Conservation (phyloP, 1,140 invertebrate genomes). For the Dryas iulia region DNA sequence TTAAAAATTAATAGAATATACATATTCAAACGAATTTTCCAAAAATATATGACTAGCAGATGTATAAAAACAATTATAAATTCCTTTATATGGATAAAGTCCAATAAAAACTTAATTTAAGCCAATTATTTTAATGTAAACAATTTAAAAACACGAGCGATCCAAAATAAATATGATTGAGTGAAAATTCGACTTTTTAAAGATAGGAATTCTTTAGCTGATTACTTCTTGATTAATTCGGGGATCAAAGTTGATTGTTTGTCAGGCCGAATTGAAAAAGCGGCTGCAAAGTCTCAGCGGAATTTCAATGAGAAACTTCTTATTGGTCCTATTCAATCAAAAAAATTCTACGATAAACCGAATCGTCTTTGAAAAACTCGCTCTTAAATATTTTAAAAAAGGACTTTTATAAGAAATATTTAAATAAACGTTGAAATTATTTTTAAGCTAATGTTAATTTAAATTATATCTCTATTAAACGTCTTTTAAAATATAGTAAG, state of each 20-base stretch:
- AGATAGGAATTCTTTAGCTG: constrained; percentile 9
- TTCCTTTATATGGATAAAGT: neutral
- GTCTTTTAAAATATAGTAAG: too few species aligned
- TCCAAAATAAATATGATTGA: neutral
- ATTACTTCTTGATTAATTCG: constrained; percentile 25
- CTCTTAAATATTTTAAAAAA: too few species aligned
- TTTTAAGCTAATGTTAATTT: too few species aligned
- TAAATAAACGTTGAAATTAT: too few species aligned
- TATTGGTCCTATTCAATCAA: constrained; percentile 12
- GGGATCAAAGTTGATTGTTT: constrained; percentile 21
- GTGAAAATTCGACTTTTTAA: neutral
- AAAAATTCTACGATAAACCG: neutral
- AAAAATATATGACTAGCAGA: neutral
- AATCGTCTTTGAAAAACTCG: too few species aligned
- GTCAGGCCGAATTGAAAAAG: constrained; percentile 18
- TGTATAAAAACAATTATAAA: neutral
- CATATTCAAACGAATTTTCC: too few species aligned
- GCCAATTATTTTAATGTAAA: neutral
- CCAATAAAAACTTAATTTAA: neutral
- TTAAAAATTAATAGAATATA: neutral
- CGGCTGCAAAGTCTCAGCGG: constrained; percentile 7
- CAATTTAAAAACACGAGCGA: neutral
- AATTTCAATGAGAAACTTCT: constrained; percentile 17
- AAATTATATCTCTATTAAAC: too few species aligned
- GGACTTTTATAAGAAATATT: too few species aligned